Percentiles rank a stretch among this genome's conserved stretches.
Conservation (phyloP, 64 coral and sea anemone genomes). For the Stichodactyla mertensii region DNA sequence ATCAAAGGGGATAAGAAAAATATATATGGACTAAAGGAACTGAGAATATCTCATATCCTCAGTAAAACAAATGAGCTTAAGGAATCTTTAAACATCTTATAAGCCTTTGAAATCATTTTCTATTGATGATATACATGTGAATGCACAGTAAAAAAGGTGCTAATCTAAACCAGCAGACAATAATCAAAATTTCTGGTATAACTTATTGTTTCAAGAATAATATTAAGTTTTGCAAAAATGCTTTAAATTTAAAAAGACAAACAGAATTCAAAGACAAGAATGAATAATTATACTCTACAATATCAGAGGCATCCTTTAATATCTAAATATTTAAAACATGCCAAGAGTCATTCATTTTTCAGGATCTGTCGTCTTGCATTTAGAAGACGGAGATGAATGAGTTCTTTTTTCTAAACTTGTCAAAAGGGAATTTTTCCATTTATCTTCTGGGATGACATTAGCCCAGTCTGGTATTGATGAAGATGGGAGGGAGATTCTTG, state of each 20-base stretch:
- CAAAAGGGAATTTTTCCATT: constrained; percentile 84
- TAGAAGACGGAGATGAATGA: not conserved
- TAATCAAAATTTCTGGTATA: no score
- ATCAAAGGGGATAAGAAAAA: not conserved
- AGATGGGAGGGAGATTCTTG: constrained; percentile 68
- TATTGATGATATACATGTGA: not conserved
- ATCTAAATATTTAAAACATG: not conserved
- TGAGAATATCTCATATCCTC: not conserved
- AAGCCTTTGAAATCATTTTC: not conserved
- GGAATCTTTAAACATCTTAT: not conserved
- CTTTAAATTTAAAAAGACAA: no score
- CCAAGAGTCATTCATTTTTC: not conserved
- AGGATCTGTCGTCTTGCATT: not conserved
- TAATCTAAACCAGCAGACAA: no score
- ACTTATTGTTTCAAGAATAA: not conserved
- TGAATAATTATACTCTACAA: not conserved
- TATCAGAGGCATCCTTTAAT: not conserved
- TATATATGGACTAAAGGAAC: not conserved
- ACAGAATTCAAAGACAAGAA: no score
- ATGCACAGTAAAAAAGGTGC: no score
- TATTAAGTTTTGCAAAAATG: not conserved
- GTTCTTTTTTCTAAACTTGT: constrained; percentile 70
- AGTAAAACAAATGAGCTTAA: not conserved
- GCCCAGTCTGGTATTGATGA: constrained; percentile 97
- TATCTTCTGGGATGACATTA: constrained; percentile 90